Conservation (phyloP, 1,140 invertebrate species). For the Heliconius nattereri region DNA sequence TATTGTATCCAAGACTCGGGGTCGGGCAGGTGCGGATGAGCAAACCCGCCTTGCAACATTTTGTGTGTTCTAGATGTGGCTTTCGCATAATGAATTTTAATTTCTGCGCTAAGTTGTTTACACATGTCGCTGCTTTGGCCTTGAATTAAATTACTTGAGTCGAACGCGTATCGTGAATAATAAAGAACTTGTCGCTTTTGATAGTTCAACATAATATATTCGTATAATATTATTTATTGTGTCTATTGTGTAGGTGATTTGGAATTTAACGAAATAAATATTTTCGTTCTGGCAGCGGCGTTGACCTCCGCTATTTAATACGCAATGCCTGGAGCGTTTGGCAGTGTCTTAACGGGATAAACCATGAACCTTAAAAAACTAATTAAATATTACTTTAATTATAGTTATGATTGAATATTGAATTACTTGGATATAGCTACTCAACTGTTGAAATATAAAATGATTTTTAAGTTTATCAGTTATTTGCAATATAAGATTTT, state of each 20-base stretch:
- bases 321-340: no score
- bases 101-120: constrained; percentile 30
- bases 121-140: constrained; percentile 28
- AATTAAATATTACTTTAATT: no score
- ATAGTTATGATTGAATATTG: not conserved
- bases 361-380: no score
- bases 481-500: not conserved
- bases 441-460: not conserved
- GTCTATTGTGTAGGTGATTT: not conserved
- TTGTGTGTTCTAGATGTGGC: constrained; percentile 48
- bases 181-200: constrained; percentile 13
- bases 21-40: constrained; percentile 57
- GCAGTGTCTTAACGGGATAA: no score
- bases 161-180: constrained; percentile 18
- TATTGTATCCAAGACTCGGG: constrained; percentile 15
- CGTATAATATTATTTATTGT: not conserved
- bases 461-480: not conserved
- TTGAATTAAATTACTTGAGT: constrained; percentile 22
- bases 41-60: constrained; percentile 65
- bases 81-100: constrained; percentile 35
- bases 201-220: constrained; percentile 9
- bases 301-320: no score
- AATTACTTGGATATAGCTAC: not conserved
- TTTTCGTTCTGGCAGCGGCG: not conserved
- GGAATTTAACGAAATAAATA: not conserved